A percentile compares a stretch with the other conserved stretches of the same genome.
phyloP scores from a whole-genome alignment of 2,113 vertebrate genomes.

The Caranx ignobilis region DNA sequence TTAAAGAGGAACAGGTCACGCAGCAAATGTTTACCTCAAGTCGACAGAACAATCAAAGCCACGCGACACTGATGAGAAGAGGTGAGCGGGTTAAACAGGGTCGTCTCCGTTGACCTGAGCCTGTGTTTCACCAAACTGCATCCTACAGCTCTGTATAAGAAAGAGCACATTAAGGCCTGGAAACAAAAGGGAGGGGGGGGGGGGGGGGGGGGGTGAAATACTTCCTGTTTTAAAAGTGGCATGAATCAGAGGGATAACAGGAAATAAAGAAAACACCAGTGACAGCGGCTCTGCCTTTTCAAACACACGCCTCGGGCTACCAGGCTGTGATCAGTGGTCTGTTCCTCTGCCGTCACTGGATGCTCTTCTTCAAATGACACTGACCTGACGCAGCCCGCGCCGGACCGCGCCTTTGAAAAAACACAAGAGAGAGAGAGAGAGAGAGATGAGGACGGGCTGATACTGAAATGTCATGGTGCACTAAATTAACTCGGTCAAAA shows the following conservation, averaged over 20 bases:
- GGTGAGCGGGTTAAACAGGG: neutral
- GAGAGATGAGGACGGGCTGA: neutral
- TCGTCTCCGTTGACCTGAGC: neutral
- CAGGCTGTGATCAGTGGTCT: slow-evolving; percentile 29
- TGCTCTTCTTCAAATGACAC: slow-evolving; percentile 42
- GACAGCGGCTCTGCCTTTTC: slow-evolving; percentile 19
- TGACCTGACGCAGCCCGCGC: slow-evolving; percentile 16
- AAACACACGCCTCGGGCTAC: slow-evolving; percentile 3
- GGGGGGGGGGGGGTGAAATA: neutral
- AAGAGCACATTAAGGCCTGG: too few relatives aligned
- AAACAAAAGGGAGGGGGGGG: too few relatives aligned
- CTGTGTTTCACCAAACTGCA: neutral
- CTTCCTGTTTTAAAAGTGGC: neutral
- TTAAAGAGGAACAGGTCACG: neutral
- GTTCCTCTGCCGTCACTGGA: slow-evolving; percentile 20
- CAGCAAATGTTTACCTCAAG: neutral
- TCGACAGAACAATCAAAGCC: too few relatives aligned
- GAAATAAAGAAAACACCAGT: neutral
- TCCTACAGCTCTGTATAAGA: too few relatives aligned
- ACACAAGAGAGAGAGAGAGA: neutral
- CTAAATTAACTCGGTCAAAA: neutral
- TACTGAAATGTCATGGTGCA: slow-evolving; percentile 15
- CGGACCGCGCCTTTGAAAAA: neutral
- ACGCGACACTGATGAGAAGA: neutral
- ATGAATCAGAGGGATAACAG: neutral